A percentile compares a stretch with the other conserved stretches of the same genome.
phyloP scores from a whole-genome alignment of 2,797 vertebrate species.

The Helarctos malayanus region DNA sequence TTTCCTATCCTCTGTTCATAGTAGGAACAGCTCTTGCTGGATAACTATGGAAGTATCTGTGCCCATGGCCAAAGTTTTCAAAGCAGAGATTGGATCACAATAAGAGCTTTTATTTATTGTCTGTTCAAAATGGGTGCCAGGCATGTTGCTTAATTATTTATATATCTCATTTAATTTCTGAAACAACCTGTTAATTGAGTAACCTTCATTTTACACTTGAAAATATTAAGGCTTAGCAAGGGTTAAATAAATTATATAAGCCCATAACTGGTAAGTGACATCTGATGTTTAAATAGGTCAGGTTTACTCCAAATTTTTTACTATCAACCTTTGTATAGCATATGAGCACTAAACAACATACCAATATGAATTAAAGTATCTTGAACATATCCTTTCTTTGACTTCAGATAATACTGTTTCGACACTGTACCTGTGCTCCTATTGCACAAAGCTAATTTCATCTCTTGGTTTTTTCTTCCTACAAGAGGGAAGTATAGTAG shows the following conservation, averaged over 20 bases:
- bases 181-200: conserved; percentile 14
- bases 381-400: conserved; percentile 7
- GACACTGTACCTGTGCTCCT: background rate
- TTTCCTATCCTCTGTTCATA: background rate
- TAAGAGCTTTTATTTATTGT: conserved; percentile 8
- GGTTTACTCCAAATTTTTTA: background rate
- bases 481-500: background rate
- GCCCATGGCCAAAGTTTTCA: background rate
- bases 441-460: background rate
- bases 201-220: conserved; percentile 18
- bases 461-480: conserved; percentile 25
- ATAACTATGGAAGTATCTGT: background rate
- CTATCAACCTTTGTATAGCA: background rate
- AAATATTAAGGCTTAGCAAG: background rate
- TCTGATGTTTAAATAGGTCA: background rate
- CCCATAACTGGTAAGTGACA: background rate
- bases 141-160: background rate
- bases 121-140: background rate
- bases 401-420: conserved; percentile 9
- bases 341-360: background rate
- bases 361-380: conserved; percentile 23
- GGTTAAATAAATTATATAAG: background rate
- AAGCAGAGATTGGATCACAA: background rate
- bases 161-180: conserved; percentile 43
- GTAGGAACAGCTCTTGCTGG: background rate